Evolutionary conservation across 2,888 invertebrate species (phyloP).

Genomic region (Chorisops tibialis): DNA sequence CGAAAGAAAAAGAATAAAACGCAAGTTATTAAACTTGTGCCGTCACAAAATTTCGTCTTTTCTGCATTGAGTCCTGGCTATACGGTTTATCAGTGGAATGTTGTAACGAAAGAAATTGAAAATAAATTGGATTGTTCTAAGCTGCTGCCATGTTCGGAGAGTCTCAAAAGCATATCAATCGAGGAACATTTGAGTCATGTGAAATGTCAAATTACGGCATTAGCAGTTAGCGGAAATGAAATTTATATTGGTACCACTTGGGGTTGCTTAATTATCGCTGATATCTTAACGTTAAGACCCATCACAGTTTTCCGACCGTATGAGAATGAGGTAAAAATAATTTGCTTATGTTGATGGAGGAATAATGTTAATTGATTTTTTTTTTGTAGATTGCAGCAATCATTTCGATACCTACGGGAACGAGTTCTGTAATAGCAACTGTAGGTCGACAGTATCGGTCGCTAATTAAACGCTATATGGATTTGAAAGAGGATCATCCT

Average conservation of each 20-base stretch:
- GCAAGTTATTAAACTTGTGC: slow-evolving; percentile 68
- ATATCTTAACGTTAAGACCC: slow-evolving; percentile 74
- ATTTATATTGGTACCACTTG: slow-evolving; percentile 91
- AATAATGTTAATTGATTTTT: neutral
- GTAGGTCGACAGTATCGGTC: slow-evolving; percentile 83
- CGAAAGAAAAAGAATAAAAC: slow-evolving; percentile 50
- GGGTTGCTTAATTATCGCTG: slow-evolving; percentile 91
- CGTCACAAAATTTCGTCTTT: slow-evolving; percentile 64
- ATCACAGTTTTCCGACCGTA: slow-evolving; percentile 91
- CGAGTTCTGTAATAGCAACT: slow-evolving; percentile 63
- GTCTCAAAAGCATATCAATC: slow-evolving; percentile 83
- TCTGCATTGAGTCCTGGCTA: slow-evolving; percentile 85
- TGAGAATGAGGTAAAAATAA: slow-evolving; percentile 67
- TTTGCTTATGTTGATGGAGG: neutral
- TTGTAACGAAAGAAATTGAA: slow-evolving; percentile 61
- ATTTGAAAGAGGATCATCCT: slow-evolving; percentile 43
- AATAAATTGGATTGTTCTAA: slow-evolving; percentile 88
- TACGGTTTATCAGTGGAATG: slow-evolving; percentile 85
- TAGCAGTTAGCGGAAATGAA: slow-evolving; percentile 62
- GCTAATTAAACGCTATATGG: slow-evolving; percentile 63
- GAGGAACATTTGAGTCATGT: slow-evolving; percentile 80
- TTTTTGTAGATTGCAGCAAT: slow-evolving; percentile 59
- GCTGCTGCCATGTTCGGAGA: slow-evolving; percentile 87
- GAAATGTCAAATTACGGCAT: slow-evolving; percentile 65
- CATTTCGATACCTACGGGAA: slow-evolving; percentile 56